Percentiles rank a stretch among this genome's conserved stretches.
phyloP scores from a whole-genome alignment of 2,888 invertebrate genomes.

The Pyralis farinalis region DNA sequence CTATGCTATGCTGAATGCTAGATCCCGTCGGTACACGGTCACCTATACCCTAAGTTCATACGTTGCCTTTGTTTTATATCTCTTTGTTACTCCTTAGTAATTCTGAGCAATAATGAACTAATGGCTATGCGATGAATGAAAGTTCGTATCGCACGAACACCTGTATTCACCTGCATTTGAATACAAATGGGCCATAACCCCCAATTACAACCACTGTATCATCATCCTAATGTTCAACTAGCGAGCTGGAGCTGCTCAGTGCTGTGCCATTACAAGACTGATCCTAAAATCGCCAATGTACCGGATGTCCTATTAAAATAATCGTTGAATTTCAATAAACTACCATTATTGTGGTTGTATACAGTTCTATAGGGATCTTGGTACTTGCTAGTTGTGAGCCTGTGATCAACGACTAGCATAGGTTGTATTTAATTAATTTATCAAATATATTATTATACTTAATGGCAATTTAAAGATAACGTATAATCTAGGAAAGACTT shows the following conservation, averaged over 20 bases:
- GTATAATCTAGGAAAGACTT: too few relatives aligned
- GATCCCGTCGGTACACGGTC: too few relatives aligned
- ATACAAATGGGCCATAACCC: not conserved
- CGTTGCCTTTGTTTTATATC: too few relatives aligned
- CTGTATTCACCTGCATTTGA: not conserved
- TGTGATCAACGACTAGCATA: too few relatives aligned
- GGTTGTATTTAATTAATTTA: too few relatives aligned
- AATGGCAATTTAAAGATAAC: too few relatives aligned
- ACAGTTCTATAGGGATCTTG: slow-evolving; percentile 27
- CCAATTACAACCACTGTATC: not conserved
- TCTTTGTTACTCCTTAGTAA: not conserved
- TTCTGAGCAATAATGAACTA: not conserved
- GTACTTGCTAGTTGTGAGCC: too few relatives aligned
- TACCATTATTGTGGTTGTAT: slow-evolving; percentile 44
- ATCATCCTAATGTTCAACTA: not conserved
- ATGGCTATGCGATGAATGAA: not conserved
- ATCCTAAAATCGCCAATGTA: slow-evolving; percentile 36
- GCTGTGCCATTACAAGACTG: slow-evolving; percentile 33
- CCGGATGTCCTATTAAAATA: slow-evolving; percentile 78
- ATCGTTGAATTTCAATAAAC: slow-evolving; percentile 72
- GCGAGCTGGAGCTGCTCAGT: not conserved
- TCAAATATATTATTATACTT: too few relatives aligned
- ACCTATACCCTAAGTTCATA: too few relatives aligned
- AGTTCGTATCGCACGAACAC: not conserved
- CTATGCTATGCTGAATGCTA: too few relatives aligned